These are phyloP conservation scores for Himantopus leucocephalus DNA, from an alignment of 2,113 vertebrate species.

Conservation along the genomic window DNA sequence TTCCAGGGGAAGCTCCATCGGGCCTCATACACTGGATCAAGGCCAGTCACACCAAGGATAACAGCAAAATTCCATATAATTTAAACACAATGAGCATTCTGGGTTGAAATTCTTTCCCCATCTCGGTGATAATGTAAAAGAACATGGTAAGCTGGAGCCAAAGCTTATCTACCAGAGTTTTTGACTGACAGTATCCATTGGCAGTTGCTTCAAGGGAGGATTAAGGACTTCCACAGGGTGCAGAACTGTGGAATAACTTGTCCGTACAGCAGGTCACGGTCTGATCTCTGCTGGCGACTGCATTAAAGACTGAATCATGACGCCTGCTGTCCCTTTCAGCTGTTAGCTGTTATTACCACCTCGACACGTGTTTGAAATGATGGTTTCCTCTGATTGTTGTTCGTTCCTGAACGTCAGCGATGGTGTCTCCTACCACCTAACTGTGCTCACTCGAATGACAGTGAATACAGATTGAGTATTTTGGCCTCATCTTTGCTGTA, in stretches of 20 bases:
- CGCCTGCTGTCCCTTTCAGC: neutral
- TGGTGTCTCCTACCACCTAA: neutral
- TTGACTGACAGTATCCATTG: neutral
- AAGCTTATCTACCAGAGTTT: neutral
- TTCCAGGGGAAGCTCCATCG: neutral
- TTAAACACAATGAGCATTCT: neutral
- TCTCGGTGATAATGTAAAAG: neutral
- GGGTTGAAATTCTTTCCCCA: neutral
- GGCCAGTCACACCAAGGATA: neutral
- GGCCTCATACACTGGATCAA: rapidly evolving
- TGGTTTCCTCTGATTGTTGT: neutral
- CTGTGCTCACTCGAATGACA: rapidly evolving
- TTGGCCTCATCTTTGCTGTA: neutral
- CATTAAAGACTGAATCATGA: neutral
- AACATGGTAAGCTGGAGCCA: neutral
- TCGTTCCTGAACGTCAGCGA: neutral
- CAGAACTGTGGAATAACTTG: neutral
- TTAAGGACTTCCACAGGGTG: neutral
- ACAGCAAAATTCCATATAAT: neutral
- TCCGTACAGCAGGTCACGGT: neutral
- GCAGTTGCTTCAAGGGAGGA: neutral
- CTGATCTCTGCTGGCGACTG: neutral
- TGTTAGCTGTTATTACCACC: neutral
- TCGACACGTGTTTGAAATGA: neutral
- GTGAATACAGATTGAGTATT: neutral